Evolutionary conservation across 1,140 invertebrate species (phyloP).

Genomic region (Calycopis cecrops): DNA sequence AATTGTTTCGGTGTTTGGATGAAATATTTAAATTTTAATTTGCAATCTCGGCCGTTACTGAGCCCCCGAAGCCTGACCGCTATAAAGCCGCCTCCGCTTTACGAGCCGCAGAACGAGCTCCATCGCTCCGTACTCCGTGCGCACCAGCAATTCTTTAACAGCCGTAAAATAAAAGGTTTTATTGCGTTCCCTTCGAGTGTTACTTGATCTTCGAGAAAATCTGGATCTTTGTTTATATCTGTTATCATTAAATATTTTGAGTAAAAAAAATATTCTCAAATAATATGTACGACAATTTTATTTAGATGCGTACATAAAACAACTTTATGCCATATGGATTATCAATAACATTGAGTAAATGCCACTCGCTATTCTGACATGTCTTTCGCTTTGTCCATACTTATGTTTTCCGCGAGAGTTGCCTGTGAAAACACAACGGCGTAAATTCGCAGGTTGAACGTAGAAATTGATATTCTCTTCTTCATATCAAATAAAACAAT

Average conservation of each 20-base stretch:
- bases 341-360: too few species aligned
- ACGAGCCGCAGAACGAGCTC: conserved; percentile 7
- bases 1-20: not conserved
- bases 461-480: too few species aligned
- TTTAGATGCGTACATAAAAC: too few species aligned
- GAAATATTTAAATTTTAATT: conserved; percentile 20
- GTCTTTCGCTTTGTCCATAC: too few species aligned
- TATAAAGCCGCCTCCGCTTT: conserved; percentile 13
- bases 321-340: too few species aligned
- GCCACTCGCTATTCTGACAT: too few species aligned
- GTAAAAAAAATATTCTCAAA: not conserved
- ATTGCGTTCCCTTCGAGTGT: not conserved
- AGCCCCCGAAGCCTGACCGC: conserved; percentile 10
- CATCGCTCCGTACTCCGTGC: not conserved
- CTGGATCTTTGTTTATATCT: not conserved
- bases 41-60: conserved; percentile 10
- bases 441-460: too few species aligned
- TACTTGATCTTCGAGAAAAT: not conserved
- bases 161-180: conserved; percentile 9
- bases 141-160: conserved; percentile 9
- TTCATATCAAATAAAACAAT: not conserved
- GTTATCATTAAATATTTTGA: not conserved
- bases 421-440: too few species aligned
- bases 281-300: not conserved
- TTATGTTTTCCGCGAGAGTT: too few species aligned